Evolutionary conservation across 1,140 invertebrate genomes (phyloP).

Genomic region (Mizuhopecten yessoensis): DNA sequence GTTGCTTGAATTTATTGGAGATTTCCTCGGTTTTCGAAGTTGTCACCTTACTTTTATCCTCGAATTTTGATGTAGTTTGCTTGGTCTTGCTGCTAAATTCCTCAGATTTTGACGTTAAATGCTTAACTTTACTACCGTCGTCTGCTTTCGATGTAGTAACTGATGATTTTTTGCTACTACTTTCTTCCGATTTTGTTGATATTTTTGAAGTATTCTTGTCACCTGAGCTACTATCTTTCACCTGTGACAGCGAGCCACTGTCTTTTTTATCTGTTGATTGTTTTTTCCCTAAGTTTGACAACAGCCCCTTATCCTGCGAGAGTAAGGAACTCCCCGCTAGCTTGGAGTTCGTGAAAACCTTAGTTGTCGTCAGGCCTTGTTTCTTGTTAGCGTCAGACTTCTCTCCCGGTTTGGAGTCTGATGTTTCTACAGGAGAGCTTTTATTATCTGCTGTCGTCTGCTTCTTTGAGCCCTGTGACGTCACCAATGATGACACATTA

Average conservation of each 20-base stretch:
- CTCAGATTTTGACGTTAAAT: slow-evolving; percentile 50
- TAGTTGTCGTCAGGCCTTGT: slow-evolving; percentile 10
- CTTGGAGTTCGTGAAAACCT: slow-evolving; percentile 12
- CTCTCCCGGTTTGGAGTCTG: neutral
- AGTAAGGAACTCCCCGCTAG: neutral
- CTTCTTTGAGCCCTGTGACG: slow-evolving; percentile 44
- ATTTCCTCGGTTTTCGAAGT: slow-evolving; percentile 12
- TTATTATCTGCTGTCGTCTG: slow-evolving; percentile 45
- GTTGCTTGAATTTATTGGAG: neutral
- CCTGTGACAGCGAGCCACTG: neutral
- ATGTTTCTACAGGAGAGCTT: neutral
- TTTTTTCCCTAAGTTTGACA: neutral
- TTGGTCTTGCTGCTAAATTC: slow-evolving; percentile 2
- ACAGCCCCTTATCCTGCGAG: slow-evolving; percentile 30
- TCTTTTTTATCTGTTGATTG: slow-evolving; percentile 3
- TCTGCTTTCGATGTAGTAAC: slow-evolving; percentile 52
- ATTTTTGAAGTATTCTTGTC: slow-evolving; percentile 18
- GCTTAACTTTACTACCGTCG: slow-evolving; percentile 64
- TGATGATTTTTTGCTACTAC: neutral
- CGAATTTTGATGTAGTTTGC: neutral
- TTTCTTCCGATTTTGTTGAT: slow-evolving; percentile 46
- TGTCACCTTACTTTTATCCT: neutral
- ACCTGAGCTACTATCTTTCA: neutral
- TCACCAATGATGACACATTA: neutral
- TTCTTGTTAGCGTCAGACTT: neutral